Base-by-base conservation (phyloP, 2,797 vertebrate species). In the Sebastolobus alascanus region DNA sequence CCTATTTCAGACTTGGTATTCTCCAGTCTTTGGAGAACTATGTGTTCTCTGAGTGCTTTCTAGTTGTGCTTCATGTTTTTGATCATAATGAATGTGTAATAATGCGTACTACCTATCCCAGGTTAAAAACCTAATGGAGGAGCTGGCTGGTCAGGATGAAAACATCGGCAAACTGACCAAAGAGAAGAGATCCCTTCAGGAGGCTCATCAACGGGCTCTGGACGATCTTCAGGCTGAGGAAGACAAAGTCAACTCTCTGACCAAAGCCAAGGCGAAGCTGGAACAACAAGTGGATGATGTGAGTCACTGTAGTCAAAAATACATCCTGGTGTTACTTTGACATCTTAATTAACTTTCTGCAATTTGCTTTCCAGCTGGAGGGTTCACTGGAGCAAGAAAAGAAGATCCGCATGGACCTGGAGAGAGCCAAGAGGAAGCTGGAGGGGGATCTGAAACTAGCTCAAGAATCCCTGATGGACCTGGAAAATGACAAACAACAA, bases 261-360 rank as follows among this genome's bases (percentile, higher is more conserved):
- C 90, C 68, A 97, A 97, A 91, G 93, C 96, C 20, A 97, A 97
- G 67, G 85, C 68, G 4, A 97, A 97, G 88, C 93, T 97, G 37
- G 97, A 97, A 91, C 91, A 97, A 92, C 92, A 97, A 95, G 94
- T 97, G 70, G 96, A 97, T 69, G 96, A 97, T 64, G 96, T 96
- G 71, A 96, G 96, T 59, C 22, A 2, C n/a, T 20, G 60, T 2
- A 2, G 16, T 6, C 35, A 38, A 20, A 1, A 10, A 65, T 3
- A 66, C 9, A 5, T 1, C 35, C 3, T 3, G 14, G 6, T 27
- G 31, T 50, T 3, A 4, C 14, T 27, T 27, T 8, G 20, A 64
- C 33, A 14, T 25, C 22, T 56, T 6, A 35, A 50, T 60, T 70
- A 52, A 81, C 11, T 61, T 8, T 31, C 20, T 69, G 6, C 5